Percentiles rank a stretch among this genome's conserved stretches.
Evolutionary conservation across 2,113 vertebrate genomes (phyloP).

Genomic region (Hypanus sabinus): DNA sequence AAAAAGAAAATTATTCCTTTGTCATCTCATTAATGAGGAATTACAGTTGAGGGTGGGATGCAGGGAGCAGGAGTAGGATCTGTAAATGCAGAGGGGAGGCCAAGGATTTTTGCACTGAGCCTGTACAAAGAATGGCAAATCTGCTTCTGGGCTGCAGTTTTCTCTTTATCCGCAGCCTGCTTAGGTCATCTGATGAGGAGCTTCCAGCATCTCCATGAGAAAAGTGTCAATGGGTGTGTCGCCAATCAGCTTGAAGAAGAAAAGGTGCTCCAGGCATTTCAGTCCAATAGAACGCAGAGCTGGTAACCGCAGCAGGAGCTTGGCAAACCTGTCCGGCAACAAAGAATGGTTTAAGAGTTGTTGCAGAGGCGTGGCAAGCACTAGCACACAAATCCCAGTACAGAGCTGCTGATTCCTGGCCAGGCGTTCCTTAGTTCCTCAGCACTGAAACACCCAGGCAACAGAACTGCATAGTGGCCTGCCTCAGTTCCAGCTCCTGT

Average conservation of each 20-base stretch:
- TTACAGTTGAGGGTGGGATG: not conserved
- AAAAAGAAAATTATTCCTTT: not conserved
- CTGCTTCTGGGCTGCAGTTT: not conserved
- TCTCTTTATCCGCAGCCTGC: not conserved
- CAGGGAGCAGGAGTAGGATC: not conserved
- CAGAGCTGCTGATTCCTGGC: no score
- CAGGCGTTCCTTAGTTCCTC: no score
- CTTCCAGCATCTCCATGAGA: constrained; percentile 91
- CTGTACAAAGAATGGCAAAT: not conserved
- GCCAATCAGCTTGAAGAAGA: constrained; percentile 89
- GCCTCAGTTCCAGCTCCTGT: no score
- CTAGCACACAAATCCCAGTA: not conserved
- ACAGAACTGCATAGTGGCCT: no score
- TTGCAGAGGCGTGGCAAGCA: not conserved
- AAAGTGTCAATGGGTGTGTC: constrained; percentile 91
- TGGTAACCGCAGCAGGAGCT: constrained; percentile 86
- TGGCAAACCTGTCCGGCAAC: constrained; percentile 74
- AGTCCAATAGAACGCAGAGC: constrained; percentile 89
- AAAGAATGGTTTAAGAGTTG: not conserved
- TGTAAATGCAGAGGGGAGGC: not conserved
- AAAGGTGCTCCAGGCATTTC: constrained; percentile 87
- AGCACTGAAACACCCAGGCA: no score
- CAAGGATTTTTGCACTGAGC: not conserved
- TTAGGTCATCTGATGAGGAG: constrained; percentile 82
- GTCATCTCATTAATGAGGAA: not conserved